Evolutionary conservation across 2,113 vertebrate genomes (phyloP).

Genomic region (Austrofundulus limnaeus): DNA sequence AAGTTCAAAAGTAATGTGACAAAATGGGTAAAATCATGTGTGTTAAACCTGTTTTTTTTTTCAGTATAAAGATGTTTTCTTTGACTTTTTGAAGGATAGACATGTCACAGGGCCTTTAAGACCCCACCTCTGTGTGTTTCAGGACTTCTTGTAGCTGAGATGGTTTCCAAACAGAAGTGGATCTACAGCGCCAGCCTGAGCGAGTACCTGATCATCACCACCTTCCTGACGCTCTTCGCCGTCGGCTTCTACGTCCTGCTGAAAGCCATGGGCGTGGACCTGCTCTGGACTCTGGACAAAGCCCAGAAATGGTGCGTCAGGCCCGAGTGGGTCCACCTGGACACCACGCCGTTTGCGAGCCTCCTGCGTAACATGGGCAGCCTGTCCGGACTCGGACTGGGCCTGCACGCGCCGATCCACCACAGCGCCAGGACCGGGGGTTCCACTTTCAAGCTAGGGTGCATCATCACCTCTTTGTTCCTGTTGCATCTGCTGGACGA

Average conservation of each 20-base stretch:
- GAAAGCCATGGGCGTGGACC: conserved; percentile 84
- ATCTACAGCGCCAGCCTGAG: conserved; percentile 88
- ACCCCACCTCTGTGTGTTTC: conserved; percentile 12
- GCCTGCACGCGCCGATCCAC: conserved; percentile 88
- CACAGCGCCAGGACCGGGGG: conserved; percentile 71
- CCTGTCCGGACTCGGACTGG: conserved; percentile 93
- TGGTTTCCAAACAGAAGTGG: conserved; percentile 76
- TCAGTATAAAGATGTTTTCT: no score
- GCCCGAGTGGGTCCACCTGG: conserved; percentile 92
- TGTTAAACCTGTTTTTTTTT: no score
- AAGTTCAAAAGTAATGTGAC: no score
- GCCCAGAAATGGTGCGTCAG: conserved; percentile 87
- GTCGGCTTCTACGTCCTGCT: conserved; percentile 91
- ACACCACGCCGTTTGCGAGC: conserved; percentile 92
- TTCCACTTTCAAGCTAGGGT: conserved; percentile 75
- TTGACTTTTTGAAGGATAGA: no score
- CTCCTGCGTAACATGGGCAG: conserved; percentile 93
- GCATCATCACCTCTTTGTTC: conserved; percentile 76
- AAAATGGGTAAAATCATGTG: no score
- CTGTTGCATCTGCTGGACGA: conserved; percentile 85
- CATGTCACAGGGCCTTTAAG: no score
- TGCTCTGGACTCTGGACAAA: conserved; percentile 93
- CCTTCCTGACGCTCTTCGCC: conserved; percentile 88
- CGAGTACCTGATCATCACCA: conserved; percentile 82
- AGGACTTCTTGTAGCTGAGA: conserved; percentile 90